Evolutionary conservation across 2,113 vertebrate genomes (phyloP).

Genomic region (Oenanthe melanoleuca): DNA sequence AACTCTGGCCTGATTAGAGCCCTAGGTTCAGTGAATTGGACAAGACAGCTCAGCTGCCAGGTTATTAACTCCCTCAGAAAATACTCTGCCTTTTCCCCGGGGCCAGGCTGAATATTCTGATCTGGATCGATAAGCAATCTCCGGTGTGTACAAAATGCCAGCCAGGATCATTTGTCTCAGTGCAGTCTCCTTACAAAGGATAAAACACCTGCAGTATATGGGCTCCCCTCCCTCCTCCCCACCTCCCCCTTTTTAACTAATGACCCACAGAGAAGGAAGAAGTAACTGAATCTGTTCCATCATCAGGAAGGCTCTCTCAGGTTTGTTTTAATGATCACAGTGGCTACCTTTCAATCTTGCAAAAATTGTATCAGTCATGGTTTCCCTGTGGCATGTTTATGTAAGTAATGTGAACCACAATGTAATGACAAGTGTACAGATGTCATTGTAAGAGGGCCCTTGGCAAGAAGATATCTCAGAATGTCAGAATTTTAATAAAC

Average conservation of each 20-base stretch:
- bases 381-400: slow-evolving; percentile 73
- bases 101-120: slow-evolving; percentile 94
- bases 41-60: slow-evolving; percentile 99
- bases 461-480: slow-evolving; percentile 76
- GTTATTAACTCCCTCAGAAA: slow-evolving; percentile 99
- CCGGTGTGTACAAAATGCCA: slow-evolving; percentile 99
- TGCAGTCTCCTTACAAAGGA: slow-evolving; percentile 87
- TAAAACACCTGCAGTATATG: slow-evolving; percentile 85
- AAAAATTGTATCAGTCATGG: slow-evolving; percentile 73
- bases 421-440: slow-evolving; percentile 83
- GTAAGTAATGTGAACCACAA: slow-evolving; percentile 72
- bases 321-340: slow-evolving; percentile 78
- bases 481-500: slow-evolving; percentile 70
- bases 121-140: slow-evolving; percentile 99
- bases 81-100: slow-evolving; percentile 92
- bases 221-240: slow-evolving; percentile 68
- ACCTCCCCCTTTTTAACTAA: slow-evolving; percentile 86
- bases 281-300: slow-evolving; percentile 87
- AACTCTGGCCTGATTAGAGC: slow-evolving; percentile 98
- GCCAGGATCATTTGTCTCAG: slow-evolving; percentile 99
- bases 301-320: slow-evolving; percentile 78
- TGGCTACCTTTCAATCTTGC: slow-evolving; percentile 74
- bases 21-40: slow-evolving; percentile 99
- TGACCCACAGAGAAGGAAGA: slow-evolving; percentile 88
- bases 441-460: slow-evolving; percentile 81